Conservation (phyloP, 2,113 vertebrate species). For the Craseonycteris thonglongyai region DNA sequence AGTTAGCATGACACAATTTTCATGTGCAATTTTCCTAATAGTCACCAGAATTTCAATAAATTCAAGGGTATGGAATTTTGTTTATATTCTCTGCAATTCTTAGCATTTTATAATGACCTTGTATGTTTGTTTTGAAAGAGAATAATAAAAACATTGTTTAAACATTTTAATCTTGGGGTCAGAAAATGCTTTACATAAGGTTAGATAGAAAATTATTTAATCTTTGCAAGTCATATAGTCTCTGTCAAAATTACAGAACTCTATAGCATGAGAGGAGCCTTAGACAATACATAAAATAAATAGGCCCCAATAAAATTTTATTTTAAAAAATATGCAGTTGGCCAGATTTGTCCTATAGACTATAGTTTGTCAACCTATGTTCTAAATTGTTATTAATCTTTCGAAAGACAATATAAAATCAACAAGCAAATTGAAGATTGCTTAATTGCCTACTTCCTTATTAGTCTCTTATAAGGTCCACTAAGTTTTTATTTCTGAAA, state of each 20-base stretch:
- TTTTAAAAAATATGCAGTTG: not conserved
- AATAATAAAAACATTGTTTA: not conserved
- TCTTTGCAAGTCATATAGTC: not conserved
- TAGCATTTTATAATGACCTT: not conserved
- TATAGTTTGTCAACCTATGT: not conserved
- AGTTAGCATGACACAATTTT: not conserved
- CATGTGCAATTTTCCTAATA: not conserved
- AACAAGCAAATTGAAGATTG: not conserved
- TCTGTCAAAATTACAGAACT: not conserved
- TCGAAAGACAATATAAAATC: not conserved
- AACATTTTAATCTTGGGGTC: not conserved
- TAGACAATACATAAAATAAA: not conserved
- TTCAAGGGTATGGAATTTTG: not conserved
- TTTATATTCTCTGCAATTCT: not conserved
- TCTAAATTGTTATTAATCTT: not conserved
- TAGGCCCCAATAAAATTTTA: not conserved
- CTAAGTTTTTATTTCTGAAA: not conserved
- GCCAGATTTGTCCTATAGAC: not conserved
- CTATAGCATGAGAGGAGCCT: not conserved
- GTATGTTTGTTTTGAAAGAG: not conserved
- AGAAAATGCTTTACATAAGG: not conserved
- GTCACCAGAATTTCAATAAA: not conserved
- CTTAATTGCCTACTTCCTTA: not conserved
- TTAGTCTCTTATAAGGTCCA: not conserved
- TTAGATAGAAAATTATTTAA: not conserved